phyloP scores from a whole-genome alignment of 2,888 invertebrate species.

The Xestia xanthographa region DNA sequence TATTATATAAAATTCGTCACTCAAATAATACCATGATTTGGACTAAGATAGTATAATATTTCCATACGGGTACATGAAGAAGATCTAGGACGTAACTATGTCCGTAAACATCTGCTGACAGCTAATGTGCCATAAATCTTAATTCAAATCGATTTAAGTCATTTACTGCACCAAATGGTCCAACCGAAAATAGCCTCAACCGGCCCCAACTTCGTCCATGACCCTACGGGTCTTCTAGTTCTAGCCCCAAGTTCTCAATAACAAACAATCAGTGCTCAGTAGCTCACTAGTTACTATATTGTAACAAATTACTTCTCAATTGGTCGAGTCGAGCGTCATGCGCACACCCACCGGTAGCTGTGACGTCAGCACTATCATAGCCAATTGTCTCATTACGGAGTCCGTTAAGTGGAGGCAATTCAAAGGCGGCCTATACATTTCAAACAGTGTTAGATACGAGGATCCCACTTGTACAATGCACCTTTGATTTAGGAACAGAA shows the following conservation, averaged over 20 bases:
- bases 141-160: constrained; percentile 24
- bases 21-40: not conserved
- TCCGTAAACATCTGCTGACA: not conserved
- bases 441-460: constrained; percentile 7
- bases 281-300: constrained; percentile 71
- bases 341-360: constrained; percentile 73
- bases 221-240: constrained; percentile 31
- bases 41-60: not conserved
- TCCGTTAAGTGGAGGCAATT: constrained; percentile 55
- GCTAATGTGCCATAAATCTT: constrained; percentile 10
- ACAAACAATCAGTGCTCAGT: constrained; percentile 73
- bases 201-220: constrained; percentile 11
- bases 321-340: constrained; percentile 72
- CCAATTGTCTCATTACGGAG: constrained; percentile 51
- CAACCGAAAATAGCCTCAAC: not conserved
- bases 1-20: not conserved
- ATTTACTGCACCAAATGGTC: not conserved
- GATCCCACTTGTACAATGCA: not conserved
- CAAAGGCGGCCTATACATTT: constrained; percentile 46
- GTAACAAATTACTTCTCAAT: constrained; percentile 76
- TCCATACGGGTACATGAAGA: not conserved
- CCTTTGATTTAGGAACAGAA: not conserved
- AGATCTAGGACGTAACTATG: not conserved
- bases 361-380: constrained; percentile 54
- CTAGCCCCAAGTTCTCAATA: constrained; percentile 30